These are phyloP conservation scores for Cryptocephalus moraei DNA, from an alignment of 2,888 invertebrate genomes.

Conservation along the genomic window DNA sequence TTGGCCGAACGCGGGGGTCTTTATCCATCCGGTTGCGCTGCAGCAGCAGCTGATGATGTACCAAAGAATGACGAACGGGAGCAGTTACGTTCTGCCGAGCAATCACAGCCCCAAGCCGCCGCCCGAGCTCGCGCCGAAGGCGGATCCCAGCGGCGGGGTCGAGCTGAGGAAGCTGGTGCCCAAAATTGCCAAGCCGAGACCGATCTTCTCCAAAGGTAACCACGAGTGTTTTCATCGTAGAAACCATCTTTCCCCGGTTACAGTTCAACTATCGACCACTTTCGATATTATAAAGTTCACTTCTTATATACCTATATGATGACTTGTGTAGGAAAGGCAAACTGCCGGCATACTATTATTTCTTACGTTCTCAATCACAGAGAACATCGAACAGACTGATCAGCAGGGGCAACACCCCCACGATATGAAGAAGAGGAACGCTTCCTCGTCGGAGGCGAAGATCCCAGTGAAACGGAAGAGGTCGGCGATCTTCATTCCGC, in stretches of 20 bases:
- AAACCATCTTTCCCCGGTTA: no score
- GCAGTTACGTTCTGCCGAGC: constrained; percentile 27
- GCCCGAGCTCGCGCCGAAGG: constrained; percentile 10
- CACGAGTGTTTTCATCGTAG: no score
- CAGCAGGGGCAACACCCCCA: constrained; percentile 29
- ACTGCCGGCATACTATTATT: no score
- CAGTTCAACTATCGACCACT: no score
- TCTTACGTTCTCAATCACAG: constrained; percentile 3
- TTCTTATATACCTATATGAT: no score
- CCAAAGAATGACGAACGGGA: constrained; percentile 56
- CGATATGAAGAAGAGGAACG: constrained; percentile 26
- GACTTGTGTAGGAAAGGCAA: no score
- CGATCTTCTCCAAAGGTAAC: constrained; percentile 12
- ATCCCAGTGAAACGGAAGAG: constrained; percentile 61
- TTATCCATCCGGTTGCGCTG: constrained; percentile 63
- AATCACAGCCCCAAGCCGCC: constrained; percentile 27
- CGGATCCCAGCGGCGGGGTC: constrained; percentile 12
- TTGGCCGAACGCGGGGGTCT: constrained; percentile 61
- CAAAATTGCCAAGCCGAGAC: constrained; percentile 18
- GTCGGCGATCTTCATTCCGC: constrained; percentile 76
- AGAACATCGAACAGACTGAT: constrained; percentile 39
- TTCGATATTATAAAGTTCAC: no score
- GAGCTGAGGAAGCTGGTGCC: constrained; percentile 37
- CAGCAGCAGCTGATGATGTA: constrained; percentile 65
- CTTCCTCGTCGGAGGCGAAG: constrained; percentile 30